Evolutionary conservation across 2,113 vertebrate species (phyloP).

Genomic region (Cinclus mexicanus): DNA sequence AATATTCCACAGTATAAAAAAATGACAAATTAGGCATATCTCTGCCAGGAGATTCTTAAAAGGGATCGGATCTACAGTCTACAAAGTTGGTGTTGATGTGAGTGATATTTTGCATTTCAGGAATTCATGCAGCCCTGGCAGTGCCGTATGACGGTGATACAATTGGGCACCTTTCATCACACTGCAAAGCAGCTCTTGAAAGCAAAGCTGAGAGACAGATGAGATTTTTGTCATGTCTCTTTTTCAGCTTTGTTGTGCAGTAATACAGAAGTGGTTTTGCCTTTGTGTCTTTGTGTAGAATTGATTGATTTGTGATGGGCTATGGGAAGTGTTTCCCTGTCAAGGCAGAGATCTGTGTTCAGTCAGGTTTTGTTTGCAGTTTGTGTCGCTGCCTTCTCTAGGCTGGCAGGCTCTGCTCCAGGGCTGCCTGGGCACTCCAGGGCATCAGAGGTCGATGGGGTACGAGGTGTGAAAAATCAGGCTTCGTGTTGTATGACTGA

Average conservation of each 20-base stretch:
- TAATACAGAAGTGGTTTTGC: slow-evolving; percentile 10
- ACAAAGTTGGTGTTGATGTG: slow-evolving; percentile 42
- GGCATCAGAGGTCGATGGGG: rapidly evolving
- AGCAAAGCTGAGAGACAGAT: slow-evolving; percentile 33
- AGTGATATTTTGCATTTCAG: slow-evolving; percentile 33
- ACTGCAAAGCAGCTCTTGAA: slow-evolving; percentile 54
- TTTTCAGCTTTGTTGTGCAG: slow-evolving; percentile 47
- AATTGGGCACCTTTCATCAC: slow-evolving; percentile 66
- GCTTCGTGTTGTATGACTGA: not conserved
- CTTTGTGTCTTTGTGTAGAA: slow-evolving; percentile 19
- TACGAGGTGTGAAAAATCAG: not conserved
- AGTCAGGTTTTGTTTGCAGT: not conserved
- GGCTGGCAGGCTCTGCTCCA: not conserved
- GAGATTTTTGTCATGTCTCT: slow-evolving; percentile 53
- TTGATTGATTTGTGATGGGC: slow-evolving; percentile 40
- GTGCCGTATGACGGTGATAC: not conserved
- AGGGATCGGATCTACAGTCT: not conserved
- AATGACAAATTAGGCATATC: slow-evolving; percentile 25
- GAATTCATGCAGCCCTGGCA: slow-evolving; percentile 11
- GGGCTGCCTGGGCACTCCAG: not conserved
- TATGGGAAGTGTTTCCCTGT: slow-evolving; percentile 6
- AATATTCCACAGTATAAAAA: not conserved
- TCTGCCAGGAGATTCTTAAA: slow-evolving; percentile 31
- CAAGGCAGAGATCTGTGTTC: not conserved
- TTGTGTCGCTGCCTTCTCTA: not conserved